Conservation (phyloP, 2,797 vertebrate species). For the Masticophis lateralis region DNA sequence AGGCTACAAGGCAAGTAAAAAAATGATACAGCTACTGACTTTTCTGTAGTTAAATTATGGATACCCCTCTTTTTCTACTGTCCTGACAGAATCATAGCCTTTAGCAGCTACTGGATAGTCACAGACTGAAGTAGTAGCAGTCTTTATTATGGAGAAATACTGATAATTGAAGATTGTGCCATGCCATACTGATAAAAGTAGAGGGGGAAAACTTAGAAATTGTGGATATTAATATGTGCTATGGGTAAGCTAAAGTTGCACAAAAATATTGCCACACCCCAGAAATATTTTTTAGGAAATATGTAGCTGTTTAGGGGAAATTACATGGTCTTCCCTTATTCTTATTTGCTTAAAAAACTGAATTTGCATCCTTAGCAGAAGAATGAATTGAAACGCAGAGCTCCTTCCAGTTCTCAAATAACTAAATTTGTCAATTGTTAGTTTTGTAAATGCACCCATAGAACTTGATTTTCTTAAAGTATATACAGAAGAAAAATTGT, state of each 20-base stretch:
- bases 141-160: not conserved
- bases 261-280: conserved; percentile 38
- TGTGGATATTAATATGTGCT: conserved; percentile 5
- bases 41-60: conserved; percentile 21
- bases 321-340: not conserved
- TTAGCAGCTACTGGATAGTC: not conserved
- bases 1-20: conserved; percentile 56
- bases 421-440: conserved; percentile 8
- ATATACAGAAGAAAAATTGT: conserved; percentile 37
- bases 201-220: not conserved
- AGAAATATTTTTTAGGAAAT: conserved; percentile 27
- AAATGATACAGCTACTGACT: conserved; percentile 32
- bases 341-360: not conserved
- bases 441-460: conserved; percentile 31
- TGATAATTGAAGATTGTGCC: not conserved
- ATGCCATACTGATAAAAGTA: not conserved
- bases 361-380: conserved; percentile 8
- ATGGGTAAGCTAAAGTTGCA: conserved; percentile 29
- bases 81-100: not conserved
- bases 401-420: conserved; percentile 2
- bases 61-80: not conserved
- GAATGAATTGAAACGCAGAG: conserved; percentile 48
- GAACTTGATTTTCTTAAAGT: conserved; percentile 31
- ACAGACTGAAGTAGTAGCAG: not conserved
- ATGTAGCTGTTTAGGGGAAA: conserved; percentile 35